Conservation (phyloP, 23 tunicate genomes). For the Trididemnum clinides region DNA sequence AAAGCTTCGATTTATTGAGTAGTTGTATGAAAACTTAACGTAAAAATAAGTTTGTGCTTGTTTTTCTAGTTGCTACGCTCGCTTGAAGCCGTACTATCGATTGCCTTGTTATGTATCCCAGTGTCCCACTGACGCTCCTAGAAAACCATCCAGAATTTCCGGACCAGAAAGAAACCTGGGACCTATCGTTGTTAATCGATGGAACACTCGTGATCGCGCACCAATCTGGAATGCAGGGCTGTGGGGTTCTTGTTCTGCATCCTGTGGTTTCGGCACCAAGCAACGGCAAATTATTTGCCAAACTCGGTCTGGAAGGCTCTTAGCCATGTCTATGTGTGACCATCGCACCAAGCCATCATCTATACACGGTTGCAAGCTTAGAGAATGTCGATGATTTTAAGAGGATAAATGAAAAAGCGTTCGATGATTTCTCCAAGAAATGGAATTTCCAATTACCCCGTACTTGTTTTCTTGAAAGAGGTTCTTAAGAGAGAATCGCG, state of each 20-base stretch:
- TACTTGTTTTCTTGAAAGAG: too few relatives aligned
- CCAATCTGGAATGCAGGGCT: constrained; percentile 74
- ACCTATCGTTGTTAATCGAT: constrained; percentile 6
- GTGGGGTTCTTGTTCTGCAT: constrained; percentile 84
- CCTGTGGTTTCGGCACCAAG: constrained; percentile 87
- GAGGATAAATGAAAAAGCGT: too few relatives aligned
- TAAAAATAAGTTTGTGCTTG: neutral
- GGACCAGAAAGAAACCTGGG: neutral
- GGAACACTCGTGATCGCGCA: neutral
- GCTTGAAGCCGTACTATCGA: constrained; percentile 56
- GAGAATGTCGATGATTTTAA: constrained; percentile 51
- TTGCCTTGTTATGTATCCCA: constrained; percentile 58
- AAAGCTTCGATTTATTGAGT: too few relatives aligned
- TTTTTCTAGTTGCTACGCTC: constrained; percentile 57
- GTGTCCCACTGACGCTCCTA: constrained; percentile 46
- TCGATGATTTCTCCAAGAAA: too few relatives aligned
- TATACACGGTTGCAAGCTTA: constrained; percentile 69
- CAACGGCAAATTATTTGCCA: constrained; percentile 59
- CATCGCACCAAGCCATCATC: constrained; percentile 45
- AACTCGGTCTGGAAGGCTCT: constrained; percentile 43
- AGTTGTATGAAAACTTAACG: neutral
- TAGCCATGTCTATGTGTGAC: constrained; percentile 39
- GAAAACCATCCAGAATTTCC: neutral
- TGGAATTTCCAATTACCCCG: too few relatives aligned
- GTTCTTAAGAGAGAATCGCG: too few relatives aligned